Conservation (phyloP, 1,140 invertebrate species). For the Muscidifurax raptorellus region DNA sequence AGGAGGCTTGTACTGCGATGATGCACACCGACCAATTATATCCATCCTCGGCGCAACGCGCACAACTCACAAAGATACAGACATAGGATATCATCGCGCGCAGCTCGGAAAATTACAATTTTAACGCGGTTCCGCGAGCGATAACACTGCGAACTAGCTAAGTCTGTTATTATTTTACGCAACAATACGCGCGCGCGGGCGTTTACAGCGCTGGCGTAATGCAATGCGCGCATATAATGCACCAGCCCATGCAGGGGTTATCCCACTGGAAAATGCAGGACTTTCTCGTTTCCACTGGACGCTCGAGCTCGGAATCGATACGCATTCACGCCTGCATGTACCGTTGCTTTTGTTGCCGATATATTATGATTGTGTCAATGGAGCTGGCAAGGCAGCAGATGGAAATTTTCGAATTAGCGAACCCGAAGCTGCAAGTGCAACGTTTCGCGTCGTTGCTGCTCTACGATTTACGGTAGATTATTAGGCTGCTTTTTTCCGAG, state of each 20-base stretch:
- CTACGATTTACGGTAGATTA: background rate
- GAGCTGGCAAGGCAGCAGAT: background rate
- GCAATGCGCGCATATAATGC: background rate
- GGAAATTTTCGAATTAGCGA: background rate
- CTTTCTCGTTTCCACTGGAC: conserved; percentile 27
- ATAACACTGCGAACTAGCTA: background rate
- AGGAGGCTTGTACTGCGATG: too few relatives aligned
- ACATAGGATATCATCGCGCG: background rate
- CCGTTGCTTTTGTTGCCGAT: background rate
- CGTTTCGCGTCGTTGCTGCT: background rate
- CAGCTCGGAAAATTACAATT: conserved; percentile 23
- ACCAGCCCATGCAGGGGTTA: background rate
- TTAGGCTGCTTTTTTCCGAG: background rate
- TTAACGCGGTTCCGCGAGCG: conserved; percentile 25
- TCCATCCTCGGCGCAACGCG: too few relatives aligned
- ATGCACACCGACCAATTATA: too few relatives aligned
- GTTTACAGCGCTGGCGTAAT: background rate
- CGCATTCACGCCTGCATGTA: background rate
- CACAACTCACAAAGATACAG: background rate
- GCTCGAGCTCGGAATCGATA: background rate
- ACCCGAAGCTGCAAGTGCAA: background rate
- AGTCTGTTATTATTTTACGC: conserved; percentile 42
- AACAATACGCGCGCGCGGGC: background rate
- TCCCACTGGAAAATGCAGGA: background rate
- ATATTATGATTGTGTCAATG: background rate